Evolutionary conservation across 2,113 vertebrate species (phyloP), one percentile per base, ranked within the genome.

Genomic region (Cacatua alba): DNA sequence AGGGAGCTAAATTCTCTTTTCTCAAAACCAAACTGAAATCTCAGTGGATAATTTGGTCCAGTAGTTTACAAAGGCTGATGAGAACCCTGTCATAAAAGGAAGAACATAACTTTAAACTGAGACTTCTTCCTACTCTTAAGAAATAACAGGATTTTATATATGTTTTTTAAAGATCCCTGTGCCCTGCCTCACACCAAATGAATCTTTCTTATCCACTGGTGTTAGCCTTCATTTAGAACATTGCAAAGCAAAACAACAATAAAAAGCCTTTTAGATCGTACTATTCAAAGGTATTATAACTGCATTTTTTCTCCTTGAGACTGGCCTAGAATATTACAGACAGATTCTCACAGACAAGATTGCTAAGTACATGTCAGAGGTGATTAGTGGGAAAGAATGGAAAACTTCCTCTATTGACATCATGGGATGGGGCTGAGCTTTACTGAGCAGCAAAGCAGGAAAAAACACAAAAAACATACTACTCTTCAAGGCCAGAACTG

Each of bases 1-100:
- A 69, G 93, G 94, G 82, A 97, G 85, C 67, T 92, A 94, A 94
- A 96, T 95, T 91, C 92, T 90, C 39, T 69, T 92, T 94, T 76
- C 70, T 37, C 48, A 80, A 59, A 95, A 48, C 52, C 29, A 18
- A 28, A 72, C 21, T 64, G 69, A 90, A 97, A 83, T 87, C 64
- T 89, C 23, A 11, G 24, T 31, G 11, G 78, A 95, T 53, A 92
- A 81, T 90, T 88, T 91, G 78, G 77, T 82, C 74, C 68, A 77
- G 71, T 43, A 75, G 64, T 70, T 97, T 86, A 68, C 52, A 81
- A 68, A 93, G 68, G 52, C 48, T 87, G 88, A 90, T 90, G 85
- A 94, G 75, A 94, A 41, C 15, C 60, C 31, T 67, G 81, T 70
- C 81, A 79, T 87, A 41, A 89, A 94, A 90, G 37, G 19, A 88